A percentile compares a stretch with the other conserved stretches of the same genome.
Evolutionary conservation across 1,140 invertebrate genomes (phyloP).

Genomic region (Drosophila ananassae): DNA sequence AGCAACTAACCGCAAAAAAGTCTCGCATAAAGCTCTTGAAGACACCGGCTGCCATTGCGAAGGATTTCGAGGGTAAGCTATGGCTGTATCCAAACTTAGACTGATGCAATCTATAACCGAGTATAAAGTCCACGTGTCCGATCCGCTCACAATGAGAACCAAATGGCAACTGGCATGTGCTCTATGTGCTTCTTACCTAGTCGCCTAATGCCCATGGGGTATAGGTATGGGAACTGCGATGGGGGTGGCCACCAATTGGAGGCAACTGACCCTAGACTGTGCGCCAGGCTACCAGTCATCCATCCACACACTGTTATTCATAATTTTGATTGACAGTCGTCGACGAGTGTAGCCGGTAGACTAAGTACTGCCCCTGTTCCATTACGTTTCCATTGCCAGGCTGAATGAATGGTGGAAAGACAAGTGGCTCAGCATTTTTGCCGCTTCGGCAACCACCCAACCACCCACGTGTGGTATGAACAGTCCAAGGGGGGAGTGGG

Average conservation of each 20-base stretch:
- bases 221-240: conserved; percentile 2
- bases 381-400: conserved; percentile 16
- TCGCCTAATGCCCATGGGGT: conserved; percentile 27
- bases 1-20: conserved; percentile 76
- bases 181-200: conserved; percentile 40
- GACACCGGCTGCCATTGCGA: conserved; percentile 68
- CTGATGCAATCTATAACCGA: conserved; percentile 14
- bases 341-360: conserved; percentile 30
- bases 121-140: conserved; percentile 5
- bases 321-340: conserved; percentile 77
- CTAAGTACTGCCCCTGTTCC: conserved; percentile 3
- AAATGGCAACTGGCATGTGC: conserved; percentile 68
- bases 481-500: neutral
- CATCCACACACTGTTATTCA: conserved; percentile 48
- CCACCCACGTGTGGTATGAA: conserved; percentile 4
- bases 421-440: conserved; percentile 71
- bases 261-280: conserved; percentile 64
- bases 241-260: conserved; percentile 35
- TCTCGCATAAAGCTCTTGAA: conserved; percentile 78
- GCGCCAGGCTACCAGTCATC: neutral
- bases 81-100: neutral
- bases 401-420: conserved; percentile 26
- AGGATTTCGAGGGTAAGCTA: conserved; percentile 16
- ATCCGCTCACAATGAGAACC: conserved; percentile 48
- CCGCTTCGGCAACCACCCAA: conserved; percentile 57